Base-by-base conservation (phyloP, 2,888 invertebrate species). In the Lacanobia wlatinum region DNA sequence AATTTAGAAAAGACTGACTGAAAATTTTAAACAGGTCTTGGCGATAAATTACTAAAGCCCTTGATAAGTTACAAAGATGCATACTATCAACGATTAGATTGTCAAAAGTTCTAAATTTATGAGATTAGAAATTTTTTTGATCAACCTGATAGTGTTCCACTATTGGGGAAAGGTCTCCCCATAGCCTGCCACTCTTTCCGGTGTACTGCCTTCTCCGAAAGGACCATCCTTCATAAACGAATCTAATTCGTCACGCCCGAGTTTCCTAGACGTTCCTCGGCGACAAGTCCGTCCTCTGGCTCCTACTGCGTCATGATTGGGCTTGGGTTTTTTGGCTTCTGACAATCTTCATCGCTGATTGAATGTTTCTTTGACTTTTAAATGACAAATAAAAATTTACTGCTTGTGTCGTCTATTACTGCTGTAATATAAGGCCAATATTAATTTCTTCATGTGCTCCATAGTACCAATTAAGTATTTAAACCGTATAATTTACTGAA, bases 401-500 rank as follows among this genome's bases (percentile, higher is more conserved):
- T 7, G 14, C n/a, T 50, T 23, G 52, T 63, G 28, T 64, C 21
- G 38, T 52, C 1, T 16, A 16, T 3, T 23, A 23, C 40, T 61
- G 1, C 18, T 7, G 43, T 50, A 43, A 28, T 53, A 62, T 34
- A 18, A 18, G 18, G 21, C 1, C 6, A 16, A 65, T 28, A 28
- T 55, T 53, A 16, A 18, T 64, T 28, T 65, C 16, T 16, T n/a
- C 43, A 8, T n/a, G 59, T 38, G 18, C 18, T 4, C 9, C 18
- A 18, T 18, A 38, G 48, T 56, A 69, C 8, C 18, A n/a, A 53
- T 52, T 70, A 53, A 18, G 34, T 38, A 53, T 60, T 53, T 23
- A 23, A 70, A 70, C 16, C 43, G 6, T 52, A 12, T 53, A 60
- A 60, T 46, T 71, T n/a, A 48, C 16, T 14, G 46, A 53, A 9